Conservation (phyloP, 2,888 invertebrate species). For the Sialis lutaria region DNA sequence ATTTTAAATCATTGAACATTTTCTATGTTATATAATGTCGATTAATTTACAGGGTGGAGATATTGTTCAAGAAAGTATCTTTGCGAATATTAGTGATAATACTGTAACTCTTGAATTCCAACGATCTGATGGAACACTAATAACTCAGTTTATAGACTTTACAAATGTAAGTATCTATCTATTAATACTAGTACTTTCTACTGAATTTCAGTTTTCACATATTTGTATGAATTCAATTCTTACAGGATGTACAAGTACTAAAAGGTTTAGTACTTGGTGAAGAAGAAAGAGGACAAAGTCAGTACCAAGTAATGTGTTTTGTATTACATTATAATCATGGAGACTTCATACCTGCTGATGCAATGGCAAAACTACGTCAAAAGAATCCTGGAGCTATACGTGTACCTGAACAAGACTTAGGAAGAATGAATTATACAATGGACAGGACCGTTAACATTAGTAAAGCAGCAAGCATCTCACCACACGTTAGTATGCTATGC, state of each 20-base stretch:
- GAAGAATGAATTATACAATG: slow-evolving; percentile 67
- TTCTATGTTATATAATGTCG: background rate
- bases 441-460: slow-evolving; percentile 62
- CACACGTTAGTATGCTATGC: slow-evolving; percentile 60
- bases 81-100: slow-evolving; percentile 80
- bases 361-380: slow-evolving; percentile 90
- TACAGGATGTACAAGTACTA: slow-evolving; percentile 82
- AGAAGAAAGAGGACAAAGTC: slow-evolving; percentile 79
- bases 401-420: slow-evolving; percentile 78
- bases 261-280: slow-evolving; percentile 79
- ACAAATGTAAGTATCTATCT: slow-evolving; percentile 56
- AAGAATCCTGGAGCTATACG: slow-evolving; percentile 43
- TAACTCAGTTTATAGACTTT: slow-evolving; percentile 87
- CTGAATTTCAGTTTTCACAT: too few relatives aligned
- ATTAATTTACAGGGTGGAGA: slow-evolving; percentile 65
- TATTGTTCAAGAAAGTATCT: slow-evolving; percentile 81
- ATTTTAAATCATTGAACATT: background rate
- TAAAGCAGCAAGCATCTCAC: slow-evolving; percentile 49
- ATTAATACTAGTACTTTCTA: background rate
- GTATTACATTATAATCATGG: slow-evolving; percentile 78
- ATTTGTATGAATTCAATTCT: background rate
- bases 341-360: slow-evolving; percentile 90
- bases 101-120: slow-evolving; percentile 78
- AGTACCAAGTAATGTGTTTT: slow-evolving; percentile 82
- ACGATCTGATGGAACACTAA: slow-evolving; percentile 76